Conservation (phyloP, 2,113 vertebrate genomes). For the Rhea americana region DNA sequence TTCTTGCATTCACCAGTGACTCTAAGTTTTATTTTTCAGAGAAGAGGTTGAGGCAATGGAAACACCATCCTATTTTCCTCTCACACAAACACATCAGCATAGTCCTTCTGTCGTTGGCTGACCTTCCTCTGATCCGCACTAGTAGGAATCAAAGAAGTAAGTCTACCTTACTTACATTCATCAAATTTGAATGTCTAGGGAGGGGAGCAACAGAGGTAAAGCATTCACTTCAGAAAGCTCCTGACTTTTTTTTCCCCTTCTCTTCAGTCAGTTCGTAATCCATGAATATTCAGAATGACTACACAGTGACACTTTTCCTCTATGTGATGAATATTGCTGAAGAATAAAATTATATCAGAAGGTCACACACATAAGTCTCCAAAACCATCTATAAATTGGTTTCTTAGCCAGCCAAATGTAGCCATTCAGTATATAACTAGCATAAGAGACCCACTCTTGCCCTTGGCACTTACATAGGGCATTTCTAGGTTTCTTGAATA, state of each 20-base stretch:
- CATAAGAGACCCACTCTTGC: not conserved
- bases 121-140: not conserved
- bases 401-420: not conserved
- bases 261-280: not conserved
- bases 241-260: not conserved
- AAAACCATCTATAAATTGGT: not conserved
- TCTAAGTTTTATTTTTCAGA: not conserved
- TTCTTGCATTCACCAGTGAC: not conserved
- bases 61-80: not conserved
- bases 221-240: not conserved
- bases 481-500: not conserved
- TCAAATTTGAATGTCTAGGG: rapidly evolving
- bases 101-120: not conserved
- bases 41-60: not conserved
- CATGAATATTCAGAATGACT: not conserved
- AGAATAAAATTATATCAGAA: not conserved
- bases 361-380: not conserved
- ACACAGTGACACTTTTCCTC: not conserved
- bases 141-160: rapidly evolving
- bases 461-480: not conserved
- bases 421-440: not conserved
- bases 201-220: not conserved
- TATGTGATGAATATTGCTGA: not conserved
- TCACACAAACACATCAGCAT: not conserved
- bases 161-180: rapidly evolving